Percentiles rank a stretch among this genome's conserved stretches.
These are phyloP conservation scores for Argynnis bischoffii DNA, from an alignment of 2,888 invertebrate genomes.

Conservation along the genomic window DNA sequence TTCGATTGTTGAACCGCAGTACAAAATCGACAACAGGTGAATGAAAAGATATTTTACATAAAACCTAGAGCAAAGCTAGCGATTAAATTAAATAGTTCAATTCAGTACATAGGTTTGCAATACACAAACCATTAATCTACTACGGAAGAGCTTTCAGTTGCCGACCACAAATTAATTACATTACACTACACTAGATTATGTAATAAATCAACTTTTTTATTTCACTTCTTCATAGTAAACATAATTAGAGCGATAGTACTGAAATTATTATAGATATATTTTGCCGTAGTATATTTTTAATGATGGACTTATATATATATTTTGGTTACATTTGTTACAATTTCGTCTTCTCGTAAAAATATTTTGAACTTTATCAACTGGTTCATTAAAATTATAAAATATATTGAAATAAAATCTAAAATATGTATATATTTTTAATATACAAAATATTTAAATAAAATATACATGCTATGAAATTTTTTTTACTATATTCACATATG, in stretches of 20 bases:
- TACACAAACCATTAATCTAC: slow-evolving; percentile 68
- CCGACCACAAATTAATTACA: slow-evolving; percentile 71
- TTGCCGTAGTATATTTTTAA: background rate
- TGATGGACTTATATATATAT: no score
- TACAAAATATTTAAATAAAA: no score
- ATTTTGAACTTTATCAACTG: no score
- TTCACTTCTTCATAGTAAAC: slow-evolving; percentile 19
- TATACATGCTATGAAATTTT: no score
- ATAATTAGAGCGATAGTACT: background rate
- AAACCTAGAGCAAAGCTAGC: slow-evolving; percentile 44
- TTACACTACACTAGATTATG: slow-evolving; percentile 51
- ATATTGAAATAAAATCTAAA: no score
- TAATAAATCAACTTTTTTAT: slow-evolving; percentile 36
- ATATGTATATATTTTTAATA: no score
- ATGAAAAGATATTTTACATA: slow-evolving; percentile 40
- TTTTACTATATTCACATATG: no score
- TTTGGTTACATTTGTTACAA: no score
- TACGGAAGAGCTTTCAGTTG: slow-evolving; percentile 63
- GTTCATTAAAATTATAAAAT: no score
- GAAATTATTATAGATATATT: slow-evolving; percentile 7
- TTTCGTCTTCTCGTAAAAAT: no score
- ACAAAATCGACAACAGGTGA: slow-evolving; percentile 28
- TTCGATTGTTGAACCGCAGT: slow-evolving; percentile 16
- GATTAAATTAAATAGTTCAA: slow-evolving; percentile 47
- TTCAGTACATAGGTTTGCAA: slow-evolving; percentile 53